Evolutionary conservation across 35 echinoderm and acorn worm genomes (phyloP).

Genomic region (Nesometra sesokonis): DNA sequence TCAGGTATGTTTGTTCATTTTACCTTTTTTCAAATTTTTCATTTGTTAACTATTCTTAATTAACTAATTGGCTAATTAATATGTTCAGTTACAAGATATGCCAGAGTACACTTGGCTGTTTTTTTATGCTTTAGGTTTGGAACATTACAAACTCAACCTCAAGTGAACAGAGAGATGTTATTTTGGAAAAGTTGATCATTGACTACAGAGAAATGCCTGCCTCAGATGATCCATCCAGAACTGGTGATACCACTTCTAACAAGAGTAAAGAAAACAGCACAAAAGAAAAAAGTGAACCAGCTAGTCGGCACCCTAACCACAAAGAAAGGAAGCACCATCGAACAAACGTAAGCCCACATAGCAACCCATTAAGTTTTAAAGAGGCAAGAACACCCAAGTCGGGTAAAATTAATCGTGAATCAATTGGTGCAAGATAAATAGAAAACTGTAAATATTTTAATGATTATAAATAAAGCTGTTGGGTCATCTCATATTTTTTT

Average conservation of each 20-base stretch:
- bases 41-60: no score
- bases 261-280: neutral
- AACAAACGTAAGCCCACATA: neutral
- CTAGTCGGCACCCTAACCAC: neutral
- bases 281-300: neutral
- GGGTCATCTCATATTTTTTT: no score
- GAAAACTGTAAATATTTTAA: no score
- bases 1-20: no score
- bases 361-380: neutral
- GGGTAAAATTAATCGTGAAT: neutral
- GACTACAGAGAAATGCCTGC: neutral
- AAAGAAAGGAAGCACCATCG: neutral
- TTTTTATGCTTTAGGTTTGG: neutral
- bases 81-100: no score
- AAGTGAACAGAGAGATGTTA: neutral
- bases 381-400: neutral
- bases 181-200: neutral
- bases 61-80: no score
- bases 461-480: no score
- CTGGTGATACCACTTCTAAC: neutral
- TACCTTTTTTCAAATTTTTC: no score
- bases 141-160: neutral
- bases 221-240: neutral
- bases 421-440: neutral
- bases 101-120: no score